phyloP scores from a whole-genome alignment of 2,113 vertebrate species.

The Fulica atra region DNA sequence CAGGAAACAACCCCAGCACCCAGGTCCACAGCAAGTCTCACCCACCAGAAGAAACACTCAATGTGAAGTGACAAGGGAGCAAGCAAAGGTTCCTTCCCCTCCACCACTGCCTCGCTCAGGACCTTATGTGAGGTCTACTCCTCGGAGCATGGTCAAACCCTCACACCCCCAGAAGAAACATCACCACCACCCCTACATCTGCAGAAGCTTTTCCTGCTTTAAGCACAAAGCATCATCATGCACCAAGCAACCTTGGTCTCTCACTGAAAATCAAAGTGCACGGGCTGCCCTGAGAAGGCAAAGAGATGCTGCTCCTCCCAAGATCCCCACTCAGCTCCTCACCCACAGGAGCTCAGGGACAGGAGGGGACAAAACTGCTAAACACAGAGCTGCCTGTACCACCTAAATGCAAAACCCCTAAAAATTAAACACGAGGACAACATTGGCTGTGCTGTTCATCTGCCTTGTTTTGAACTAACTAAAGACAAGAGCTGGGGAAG shows the following conservation, averaged over 20 bases:
- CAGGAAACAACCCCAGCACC: neutral
- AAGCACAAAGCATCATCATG: neutral
- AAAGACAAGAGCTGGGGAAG: neutral
- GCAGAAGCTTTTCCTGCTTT: neutral
- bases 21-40: neutral
- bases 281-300: neutral
- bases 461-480: neutral
- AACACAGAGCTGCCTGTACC: neutral
- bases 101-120: rapidly evolving
- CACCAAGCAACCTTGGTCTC: neutral
- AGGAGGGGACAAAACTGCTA: neutral
- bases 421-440: neutral
- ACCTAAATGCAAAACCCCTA: neutral
- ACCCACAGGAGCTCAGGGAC: neutral
- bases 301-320: neutral
- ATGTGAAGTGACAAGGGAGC: neutral
- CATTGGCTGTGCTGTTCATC: neutral
- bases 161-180: neutral
- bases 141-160: neutral
- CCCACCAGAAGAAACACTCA: neutral
- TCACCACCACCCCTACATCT: neutral
- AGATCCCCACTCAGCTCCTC: neutral
- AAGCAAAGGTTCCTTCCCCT: neutral
- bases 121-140: rapidly evolving
- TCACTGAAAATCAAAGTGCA: neutral